Evolutionary conservation across 2,113 vertebrate species (phyloP), one percentile per base, ranked within the genome.

Genomic region (Brachyhypopomus gauderio): DNA sequence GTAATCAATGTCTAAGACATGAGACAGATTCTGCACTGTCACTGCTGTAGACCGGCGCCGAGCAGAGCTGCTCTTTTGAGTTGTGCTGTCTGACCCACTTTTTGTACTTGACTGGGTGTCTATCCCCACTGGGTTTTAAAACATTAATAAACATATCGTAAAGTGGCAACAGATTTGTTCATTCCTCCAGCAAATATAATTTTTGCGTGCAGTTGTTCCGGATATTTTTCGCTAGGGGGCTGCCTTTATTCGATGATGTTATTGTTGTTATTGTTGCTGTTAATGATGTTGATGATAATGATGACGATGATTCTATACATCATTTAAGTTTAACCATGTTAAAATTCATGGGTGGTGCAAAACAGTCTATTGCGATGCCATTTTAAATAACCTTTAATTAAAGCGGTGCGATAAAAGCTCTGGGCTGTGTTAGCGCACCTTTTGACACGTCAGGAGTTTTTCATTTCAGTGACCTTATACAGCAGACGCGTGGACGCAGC

Each of bases 71-170:
- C 81, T 63, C 76, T 81, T 73, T 81, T 78, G 71, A 25, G 41
- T 56, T 84, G 75, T 76, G 70, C 66, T 58, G 72, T 74, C 84
- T 88, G 88, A 88, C 87, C 87, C 88, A 89, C 76, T 88, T 89
- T 89, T 85, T 70, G 84, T 84, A 81, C 85, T 82, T 83, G 72
- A 78, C 83, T 75, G 79, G 36, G 80, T 23, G 83, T 78, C 75
- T 83, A 78, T 62, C 66, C 27, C 59, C 76, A 36, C 64, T 87
- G 69, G 81, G 81, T 81, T 70, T 7, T 41, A 38, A 60, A n/a
- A 12, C n/a, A 20, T 41, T 22, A 34, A 70, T 8, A 41, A 34
- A 38, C 19, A 17, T 67, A 36, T 67, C 64, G 36, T 34, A 67
- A 8, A 69, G 3, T 69, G 6, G 23, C 16, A 25, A 34, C 25